Evolutionary conservation across 2,888 invertebrate genomes (phyloP).

Genomic region (Eilema griseolum): DNA sequence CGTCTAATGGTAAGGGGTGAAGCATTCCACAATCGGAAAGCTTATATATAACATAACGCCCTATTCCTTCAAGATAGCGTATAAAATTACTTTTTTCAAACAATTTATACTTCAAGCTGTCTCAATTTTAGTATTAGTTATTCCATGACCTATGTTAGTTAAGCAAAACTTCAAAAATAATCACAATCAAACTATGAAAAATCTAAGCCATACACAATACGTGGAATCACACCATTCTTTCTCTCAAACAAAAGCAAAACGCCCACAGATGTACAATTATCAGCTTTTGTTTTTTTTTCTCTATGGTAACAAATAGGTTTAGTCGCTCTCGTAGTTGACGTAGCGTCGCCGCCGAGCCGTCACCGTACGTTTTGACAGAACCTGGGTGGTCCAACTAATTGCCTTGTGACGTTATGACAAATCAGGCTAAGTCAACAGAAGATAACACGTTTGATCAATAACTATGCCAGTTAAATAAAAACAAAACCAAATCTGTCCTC

Average conservation of each 20-base stretch:
- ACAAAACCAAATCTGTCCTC: slow-evolving; percentile 21
- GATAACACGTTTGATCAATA: slow-evolving; percentile 58
- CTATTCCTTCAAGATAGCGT: no score
- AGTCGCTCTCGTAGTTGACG: slow-evolving; percentile 52
- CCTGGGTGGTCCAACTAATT: slow-evolving; percentile 74
- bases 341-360: slow-evolving; percentile 37
- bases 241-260: slow-evolving; percentile 46
- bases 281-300: slow-evolving; percentile 36
- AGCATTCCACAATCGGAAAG: no score
- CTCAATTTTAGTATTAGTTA: no score
- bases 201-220: slow-evolving; percentile 30
- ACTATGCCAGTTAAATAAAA: neutral
- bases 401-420: slow-evolving; percentile 68
- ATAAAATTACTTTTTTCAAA: no score
- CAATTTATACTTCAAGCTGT: no score
- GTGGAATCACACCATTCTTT: slow-evolving; percentile 38
- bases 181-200: neutral
- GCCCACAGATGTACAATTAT: slow-evolving; percentile 47
- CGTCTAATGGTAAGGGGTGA: no score
- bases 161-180: neutral
- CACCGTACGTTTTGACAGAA: slow-evolving; percentile 55
- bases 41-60: no score
- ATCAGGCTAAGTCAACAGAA: slow-evolving; percentile 64
- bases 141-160: no score
- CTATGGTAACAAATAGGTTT: slow-evolving; percentile 59